Base-by-base conservation (phyloP, 2,797 vertebrate species). In the Myripristis jacobus region DNA sequence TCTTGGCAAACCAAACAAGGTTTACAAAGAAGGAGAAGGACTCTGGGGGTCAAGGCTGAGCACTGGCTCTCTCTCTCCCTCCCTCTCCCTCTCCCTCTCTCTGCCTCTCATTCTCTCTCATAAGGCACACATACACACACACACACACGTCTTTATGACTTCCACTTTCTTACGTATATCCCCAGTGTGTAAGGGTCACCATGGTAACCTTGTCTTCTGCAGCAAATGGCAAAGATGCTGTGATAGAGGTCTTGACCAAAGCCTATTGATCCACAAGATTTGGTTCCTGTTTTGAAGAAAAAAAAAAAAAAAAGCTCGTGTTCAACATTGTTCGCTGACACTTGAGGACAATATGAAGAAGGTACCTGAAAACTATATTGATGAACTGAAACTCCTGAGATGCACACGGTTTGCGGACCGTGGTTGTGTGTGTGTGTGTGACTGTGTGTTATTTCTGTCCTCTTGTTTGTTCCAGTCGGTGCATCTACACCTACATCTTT, bases 241-340 rank as follows among this genome's bases (percentile, higher is more conserved):
- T 80, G 66, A 87, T 80, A 70, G 62, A 11, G 82, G 74, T 84
- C 70, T 68, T 56, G 80, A 80, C 79, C 79, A 85, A 84, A 85
- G 78, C 81, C 74, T 86, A 89, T 91, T 77, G 87, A 89, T 88
- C 80, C 47, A 76, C 79, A 73, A 79, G 85, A 89, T 89, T 91
- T 88, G 83, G 77, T 85, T 83, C 65, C 80, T 9, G 70, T 90
- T 89, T 82, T 72, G 71, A 70, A 84, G 72, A 85, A 77, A 88
- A 87, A 77, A 83, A 61, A 54, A n/a, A n/a, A n/a, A n/a, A n/a
- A n/a, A n/a, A n/a, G n/a, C n/a, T n/a, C n/a, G n/a, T 13, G 44
- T 29, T 75, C 38, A 69, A 25, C 21, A 22, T 73, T 58, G 77
- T 69, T 16, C 13, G 13, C 1, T 72, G 67, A 81, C 69, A 67